These are phyloP conservation scores for Heterotilapia buettikoferi DNA, from an alignment of 2,113 vertebrate genomes.

Conservation along the genomic window DNA sequence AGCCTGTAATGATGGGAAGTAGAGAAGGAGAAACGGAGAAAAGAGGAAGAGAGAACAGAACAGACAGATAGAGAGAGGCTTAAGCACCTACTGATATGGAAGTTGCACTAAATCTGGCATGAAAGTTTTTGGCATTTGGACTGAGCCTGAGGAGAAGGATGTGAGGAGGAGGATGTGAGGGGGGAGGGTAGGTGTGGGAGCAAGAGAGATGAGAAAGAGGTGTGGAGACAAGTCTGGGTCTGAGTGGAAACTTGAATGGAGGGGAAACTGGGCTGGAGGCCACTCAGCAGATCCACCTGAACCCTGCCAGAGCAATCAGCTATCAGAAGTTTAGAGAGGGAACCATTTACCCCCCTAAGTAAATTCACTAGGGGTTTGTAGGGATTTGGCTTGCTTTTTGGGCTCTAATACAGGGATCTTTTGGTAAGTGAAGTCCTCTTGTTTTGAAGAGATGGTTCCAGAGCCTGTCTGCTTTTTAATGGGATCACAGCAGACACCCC, in stretches of 20 bases:
- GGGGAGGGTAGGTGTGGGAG: constrained; percentile 21
- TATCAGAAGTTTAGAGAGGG: constrained; percentile 55
- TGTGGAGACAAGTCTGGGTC: constrained; percentile 52
- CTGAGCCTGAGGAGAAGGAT: constrained; percentile 15
- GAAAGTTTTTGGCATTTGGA: constrained; percentile 17
- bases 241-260: constrained; percentile 61
- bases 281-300: constrained; percentile 66
- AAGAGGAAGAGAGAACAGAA: background rate
- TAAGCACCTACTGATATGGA: constrained; percentile 33
- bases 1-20: background rate
- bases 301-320: constrained; percentile 63
- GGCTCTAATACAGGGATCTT: constrained; percentile 50
- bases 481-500: constrained; percentile 52
- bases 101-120: constrained; percentile 24
- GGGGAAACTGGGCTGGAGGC: constrained; percentile 67
- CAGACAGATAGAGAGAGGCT: background rate
- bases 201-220: constrained; percentile 14
- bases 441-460: constrained; percentile 59
- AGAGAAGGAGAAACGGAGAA: background rate
- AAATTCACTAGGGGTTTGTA: constrained; percentile 55
- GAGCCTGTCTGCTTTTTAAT: constrained; percentile 61
- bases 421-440: constrained; percentile 54
- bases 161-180: background rate
- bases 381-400: constrained; percentile 52
- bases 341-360: constrained; percentile 39